Evolutionary conservation across 1,140 invertebrate species (phyloP).

Genomic region (Trypoxylus dichotomus): DNA sequence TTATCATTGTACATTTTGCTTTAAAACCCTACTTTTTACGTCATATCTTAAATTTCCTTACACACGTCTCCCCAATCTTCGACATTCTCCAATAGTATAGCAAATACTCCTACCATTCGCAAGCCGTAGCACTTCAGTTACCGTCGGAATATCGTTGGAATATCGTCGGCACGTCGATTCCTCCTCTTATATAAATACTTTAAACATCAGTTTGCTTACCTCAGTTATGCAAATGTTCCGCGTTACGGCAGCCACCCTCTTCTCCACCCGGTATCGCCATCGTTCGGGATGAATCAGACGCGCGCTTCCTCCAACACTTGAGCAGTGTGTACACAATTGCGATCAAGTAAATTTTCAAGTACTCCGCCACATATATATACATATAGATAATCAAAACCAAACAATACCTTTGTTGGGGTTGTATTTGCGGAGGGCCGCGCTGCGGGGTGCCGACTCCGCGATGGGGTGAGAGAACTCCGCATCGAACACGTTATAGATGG

Average conservation of each 20-base stretch:
- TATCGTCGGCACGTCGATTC: not conserved
- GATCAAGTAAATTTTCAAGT: constrained; percentile 23
- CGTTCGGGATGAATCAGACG: constrained; percentile 10
- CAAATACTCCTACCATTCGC: too few relatives aligned
- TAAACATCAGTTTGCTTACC: constrained; percentile 19
- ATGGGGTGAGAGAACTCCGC: not conserved
- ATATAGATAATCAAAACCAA: constrained; percentile 26
- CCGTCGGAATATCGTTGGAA: too few relatives aligned
- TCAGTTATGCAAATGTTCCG: constrained; percentile 18
- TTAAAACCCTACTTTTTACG: too few relatives aligned
- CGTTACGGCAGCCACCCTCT: not conserved
- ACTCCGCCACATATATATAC: not conserved
- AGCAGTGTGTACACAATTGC: constrained; percentile 15
- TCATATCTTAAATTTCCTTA: too few relatives aligned
- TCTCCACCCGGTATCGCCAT: not conserved
- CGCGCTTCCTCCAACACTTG: constrained; percentile 5
- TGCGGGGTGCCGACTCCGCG: not conserved
- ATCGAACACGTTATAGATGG: not conserved
- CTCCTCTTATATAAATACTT: constrained; percentile 6
- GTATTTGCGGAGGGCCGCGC: constrained; percentile 8
- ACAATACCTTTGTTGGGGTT: constrained; percentile 23
- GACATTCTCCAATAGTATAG: too few relatives aligned
- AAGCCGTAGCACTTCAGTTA: too few relatives aligned
- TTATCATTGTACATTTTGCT: too few relatives aligned
- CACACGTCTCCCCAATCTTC: too few relatives aligned